A percentile compares a stretch with the other conserved stretches of the same genome.
phyloP scores from a whole-genome alignment of 2,888 invertebrate genomes.

The Tipula confusa region DNA sequence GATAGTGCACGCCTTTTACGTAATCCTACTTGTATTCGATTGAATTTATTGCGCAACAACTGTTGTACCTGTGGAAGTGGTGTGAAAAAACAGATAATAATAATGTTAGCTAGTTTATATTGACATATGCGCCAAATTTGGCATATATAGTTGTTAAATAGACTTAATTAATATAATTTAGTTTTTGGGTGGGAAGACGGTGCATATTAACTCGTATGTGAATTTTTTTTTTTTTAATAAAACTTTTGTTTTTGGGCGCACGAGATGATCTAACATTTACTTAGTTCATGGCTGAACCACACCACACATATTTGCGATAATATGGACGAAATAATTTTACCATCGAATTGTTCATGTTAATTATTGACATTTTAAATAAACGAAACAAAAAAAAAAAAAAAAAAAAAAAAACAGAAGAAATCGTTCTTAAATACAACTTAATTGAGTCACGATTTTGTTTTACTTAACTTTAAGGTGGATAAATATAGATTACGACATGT shows the following conservation, averaged over 20 bases:
- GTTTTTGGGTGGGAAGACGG: background rate
- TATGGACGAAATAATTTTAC: background rate
- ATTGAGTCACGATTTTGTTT: constrained; percentile 1
- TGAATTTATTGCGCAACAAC: constrained; percentile 59
- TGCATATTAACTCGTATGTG: background rate
- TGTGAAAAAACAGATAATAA: background rate
- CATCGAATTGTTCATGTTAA: background rate
- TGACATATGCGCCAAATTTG: background rate
- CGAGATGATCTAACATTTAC: background rate
- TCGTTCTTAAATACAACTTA: background rate
- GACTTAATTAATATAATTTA: background rate
- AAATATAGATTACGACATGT: background rate
- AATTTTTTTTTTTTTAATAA: too few relatives aligned
- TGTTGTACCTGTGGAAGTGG: constrained; percentile 51
- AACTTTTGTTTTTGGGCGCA: background rate
- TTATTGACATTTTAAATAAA: background rate
- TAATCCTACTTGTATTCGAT: constrained; percentile 65
- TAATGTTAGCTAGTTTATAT: background rate
- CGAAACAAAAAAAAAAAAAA: too few relatives aligned
- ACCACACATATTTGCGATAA: background rate
- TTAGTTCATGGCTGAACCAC: background rate
- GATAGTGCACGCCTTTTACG: constrained; percentile 62
- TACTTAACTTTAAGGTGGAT: background rate
- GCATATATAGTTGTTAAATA: background rate
- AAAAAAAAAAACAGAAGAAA: background rate